A percentile compares a stretch with the other conserved stretches of the same genome.
phyloP scores from a whole-genome alignment of 2,113 vertebrate genomes.

The Pituophis catenifer region DNA sequence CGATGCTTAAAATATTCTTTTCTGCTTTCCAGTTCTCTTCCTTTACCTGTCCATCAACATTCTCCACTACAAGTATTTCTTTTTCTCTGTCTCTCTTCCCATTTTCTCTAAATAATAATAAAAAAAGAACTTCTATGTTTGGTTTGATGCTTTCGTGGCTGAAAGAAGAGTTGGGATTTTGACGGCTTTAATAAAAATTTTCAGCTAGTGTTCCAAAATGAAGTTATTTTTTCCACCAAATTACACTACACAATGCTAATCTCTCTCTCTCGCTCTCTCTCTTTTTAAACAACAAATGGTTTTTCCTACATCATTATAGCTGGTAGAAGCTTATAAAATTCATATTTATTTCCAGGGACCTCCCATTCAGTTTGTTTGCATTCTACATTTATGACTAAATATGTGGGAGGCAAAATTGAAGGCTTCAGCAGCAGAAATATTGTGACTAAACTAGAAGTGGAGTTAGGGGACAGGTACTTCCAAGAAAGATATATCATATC shows the following conservation, averaged over 20 bases:
- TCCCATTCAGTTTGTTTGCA: background rate
- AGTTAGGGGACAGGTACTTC: background rate
- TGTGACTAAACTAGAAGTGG: background rate
- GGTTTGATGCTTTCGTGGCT: slow-evolving; percentile 59
- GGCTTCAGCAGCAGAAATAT: background rate
- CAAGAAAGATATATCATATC: background rate
- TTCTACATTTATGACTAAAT: background rate
- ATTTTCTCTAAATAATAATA: slow-evolving; percentile 54
- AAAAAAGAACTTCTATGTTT: slow-evolving; percentile 42
- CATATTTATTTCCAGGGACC: slow-evolving; percentile 2
- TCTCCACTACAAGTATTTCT: slow-evolving; percentile 46
- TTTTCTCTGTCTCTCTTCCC: slow-evolving; percentile 47
- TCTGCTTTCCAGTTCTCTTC: slow-evolving; percentile 56
- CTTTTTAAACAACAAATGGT: background rate
- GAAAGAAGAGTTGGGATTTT: slow-evolving; percentile 46
- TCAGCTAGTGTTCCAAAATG: slow-evolving; percentile 33
- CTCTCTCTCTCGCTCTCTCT: no score
- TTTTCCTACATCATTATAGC: background rate
- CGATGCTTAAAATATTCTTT: slow-evolving; percentile 52
- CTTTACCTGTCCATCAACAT: slow-evolving; percentile 67
- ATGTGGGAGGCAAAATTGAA: background rate
- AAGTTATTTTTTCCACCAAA: slow-evolving; percentile 45
- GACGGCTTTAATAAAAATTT: slow-evolving; percentile 67
- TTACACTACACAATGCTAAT: slow-evolving; percentile 36
- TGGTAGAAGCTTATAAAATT: slow-evolving; percentile 33